Evolutionary conservation across 2,888 invertebrate genomes (phyloP).

Genomic region (Mythimna albipuncta): DNA sequence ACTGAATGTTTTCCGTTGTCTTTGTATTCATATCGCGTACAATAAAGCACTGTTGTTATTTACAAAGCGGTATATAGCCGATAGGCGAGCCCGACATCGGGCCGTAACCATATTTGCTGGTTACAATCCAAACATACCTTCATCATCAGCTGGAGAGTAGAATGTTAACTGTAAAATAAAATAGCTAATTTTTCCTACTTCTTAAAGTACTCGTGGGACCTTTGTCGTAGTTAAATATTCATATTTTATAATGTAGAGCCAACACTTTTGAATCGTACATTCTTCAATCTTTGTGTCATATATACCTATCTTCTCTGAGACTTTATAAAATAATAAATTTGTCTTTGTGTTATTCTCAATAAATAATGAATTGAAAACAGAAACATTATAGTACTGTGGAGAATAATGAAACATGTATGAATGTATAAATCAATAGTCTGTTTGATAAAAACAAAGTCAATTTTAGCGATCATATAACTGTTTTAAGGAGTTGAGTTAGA

Average conservation of each 20-base stretch:
- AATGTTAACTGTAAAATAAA: conserved; percentile 69
- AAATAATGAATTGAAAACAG: conserved; percentile 33
- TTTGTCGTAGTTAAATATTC: conserved; percentile 78
- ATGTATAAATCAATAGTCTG: conserved; percentile 62
- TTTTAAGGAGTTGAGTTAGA: conserved; percentile 57
- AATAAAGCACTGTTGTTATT: conserved; percentile 44
- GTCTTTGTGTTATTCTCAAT: conserved; percentile 45
- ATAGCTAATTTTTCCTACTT: conserved; percentile 72
- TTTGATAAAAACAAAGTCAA: conserved; percentile 78
- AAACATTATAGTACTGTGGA: conserved; percentile 25
- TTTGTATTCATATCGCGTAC: conserved; percentile 30
- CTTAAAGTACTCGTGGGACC: conserved; percentile 86
- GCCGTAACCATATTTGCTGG: conserved; percentile 35
- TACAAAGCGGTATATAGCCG: conserved; percentile 36
- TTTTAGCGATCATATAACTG: conserved; percentile 73
- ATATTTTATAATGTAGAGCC: conserved; percentile 74
- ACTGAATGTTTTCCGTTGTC: conserved; percentile 39
- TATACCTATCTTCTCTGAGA: conserved; percentile 60
- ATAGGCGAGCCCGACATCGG: conserved; percentile 16
- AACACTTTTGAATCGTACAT: conserved; percentile 63
- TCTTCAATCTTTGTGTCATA: conserved; percentile 66
- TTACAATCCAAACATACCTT: conserved; percentile 39
- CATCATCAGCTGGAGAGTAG: conserved; percentile 56
- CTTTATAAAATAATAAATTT: conserved; percentile 51
- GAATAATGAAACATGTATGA: conserved; percentile 34